Conservation (phyloP, 37 sponge, comb jelly and placozoan genomes). For the Axinella damicornis region DNA sequence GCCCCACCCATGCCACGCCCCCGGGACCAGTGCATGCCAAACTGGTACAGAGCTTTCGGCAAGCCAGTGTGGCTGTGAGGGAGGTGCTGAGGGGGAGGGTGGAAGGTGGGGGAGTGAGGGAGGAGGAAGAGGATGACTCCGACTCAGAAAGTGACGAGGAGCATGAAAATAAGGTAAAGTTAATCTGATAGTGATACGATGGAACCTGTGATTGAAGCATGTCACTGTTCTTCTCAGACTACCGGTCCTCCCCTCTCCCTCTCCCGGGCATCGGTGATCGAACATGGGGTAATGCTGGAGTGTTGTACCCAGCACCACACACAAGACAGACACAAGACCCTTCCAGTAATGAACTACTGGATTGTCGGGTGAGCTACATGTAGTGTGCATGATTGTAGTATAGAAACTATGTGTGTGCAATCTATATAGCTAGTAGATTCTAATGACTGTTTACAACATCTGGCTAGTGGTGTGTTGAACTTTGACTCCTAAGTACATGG, state of each 20-base stretch:
- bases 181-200: too few relatives aligned
- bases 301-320: slow-evolving; percentile 4
- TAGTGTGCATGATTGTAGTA: too few relatives aligned
- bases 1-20: slow-evolving; percentile 46
- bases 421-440: too few relatives aligned
- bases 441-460: too few relatives aligned
- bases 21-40: slow-evolving; percentile 24
- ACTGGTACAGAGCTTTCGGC: slow-evolving; percentile 37
- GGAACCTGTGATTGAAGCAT: too few relatives aligned
- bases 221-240: background rate
- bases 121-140: too few relatives aligned
- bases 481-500: too few relatives aligned
- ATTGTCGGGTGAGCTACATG: slow-evolving; percentile 65
- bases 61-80: slow-evolving; percentile 21
- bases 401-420: too few relatives aligned
- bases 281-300: slow-evolving; percentile 65
- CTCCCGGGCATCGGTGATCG: slow-evolving; percentile 28
- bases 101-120: slow-evolving; percentile 1
- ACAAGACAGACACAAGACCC: slow-evolving; percentile 3
- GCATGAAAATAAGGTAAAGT: too few relatives aligned
- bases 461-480: too few relatives aligned
- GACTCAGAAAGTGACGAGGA: background rate
- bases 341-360: slow-evolving; percentile 59
- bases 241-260: background rate
- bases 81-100: slow-evolving; percentile 8